Evolutionary conservation across 2,888 invertebrate genomes (phyloP).

Genomic region (Cactoblastis cactorum): DNA sequence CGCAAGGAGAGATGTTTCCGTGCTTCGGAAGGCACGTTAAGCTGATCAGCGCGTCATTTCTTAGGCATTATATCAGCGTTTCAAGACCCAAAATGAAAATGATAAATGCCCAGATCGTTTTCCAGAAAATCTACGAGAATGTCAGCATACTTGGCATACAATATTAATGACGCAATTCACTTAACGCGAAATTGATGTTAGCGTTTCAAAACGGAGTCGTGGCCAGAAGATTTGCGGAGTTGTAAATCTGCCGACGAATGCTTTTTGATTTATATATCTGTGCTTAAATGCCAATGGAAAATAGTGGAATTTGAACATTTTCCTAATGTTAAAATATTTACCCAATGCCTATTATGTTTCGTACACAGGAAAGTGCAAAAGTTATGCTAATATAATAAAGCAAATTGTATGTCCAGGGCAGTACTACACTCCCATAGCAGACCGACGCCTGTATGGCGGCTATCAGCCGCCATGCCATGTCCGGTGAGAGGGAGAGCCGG

Average conservation of each 20-base stretch:
- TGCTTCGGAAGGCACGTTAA: too few species aligned
- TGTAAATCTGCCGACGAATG: conserved; percentile 20
- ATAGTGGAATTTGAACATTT: neutral
- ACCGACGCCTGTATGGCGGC: too few species aligned
- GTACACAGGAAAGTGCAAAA: neutral
- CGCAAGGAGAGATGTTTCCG: too few species aligned
- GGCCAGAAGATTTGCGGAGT: conserved; percentile 19
- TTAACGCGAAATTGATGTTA: conserved; percentile 11
- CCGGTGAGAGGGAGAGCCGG: too few species aligned
- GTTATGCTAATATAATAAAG: too few species aligned
- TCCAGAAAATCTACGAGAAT: neutral
- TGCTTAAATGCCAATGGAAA: conserved; percentile 11
- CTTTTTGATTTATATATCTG: conserved; percentile 17
- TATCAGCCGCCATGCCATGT: too few species aligned
- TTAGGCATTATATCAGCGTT: too few species aligned
- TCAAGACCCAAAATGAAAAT: too few species aligned
- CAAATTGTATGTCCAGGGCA: too few species aligned
- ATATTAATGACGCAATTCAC: conserved; percentile 16
- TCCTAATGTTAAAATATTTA: neutral
- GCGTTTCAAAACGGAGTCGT: conserved; percentile 16
- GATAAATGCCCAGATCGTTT: too few species aligned
- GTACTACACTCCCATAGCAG: too few species aligned
- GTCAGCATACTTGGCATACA: conserved; percentile 1
- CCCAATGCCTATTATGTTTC: neutral
- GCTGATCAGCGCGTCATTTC: too few species aligned